Conservation (phyloP, 2,113 vertebrate species). For the Passer domesticus region DNA sequence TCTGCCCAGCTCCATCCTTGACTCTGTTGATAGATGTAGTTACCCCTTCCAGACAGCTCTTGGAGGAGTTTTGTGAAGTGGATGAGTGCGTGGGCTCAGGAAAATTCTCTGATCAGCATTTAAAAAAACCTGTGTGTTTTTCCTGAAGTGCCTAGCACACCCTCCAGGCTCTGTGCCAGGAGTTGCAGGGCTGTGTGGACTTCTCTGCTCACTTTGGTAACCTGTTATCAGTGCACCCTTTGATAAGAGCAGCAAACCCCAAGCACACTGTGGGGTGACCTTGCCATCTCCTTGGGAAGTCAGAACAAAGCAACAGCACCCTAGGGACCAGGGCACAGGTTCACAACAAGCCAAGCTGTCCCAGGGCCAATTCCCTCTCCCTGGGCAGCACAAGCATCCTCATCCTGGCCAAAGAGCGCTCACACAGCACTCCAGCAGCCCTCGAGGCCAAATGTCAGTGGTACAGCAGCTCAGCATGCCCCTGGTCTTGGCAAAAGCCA, state of each 20-base stretch:
- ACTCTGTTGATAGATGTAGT: background rate
- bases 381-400: accelerated
- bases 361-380: background rate
- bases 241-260: background rate
- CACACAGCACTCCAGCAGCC: background rate
- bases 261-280: background rate
- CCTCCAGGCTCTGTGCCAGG: background rate
- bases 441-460: background rate
- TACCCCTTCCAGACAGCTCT: background rate
- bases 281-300: conserved; percentile 32
- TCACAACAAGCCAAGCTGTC: background rate
- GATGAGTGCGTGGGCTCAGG: accelerated
- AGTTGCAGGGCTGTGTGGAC: background rate
- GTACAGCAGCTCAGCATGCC: background rate
- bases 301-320: background rate
- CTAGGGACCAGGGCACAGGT: background rate
- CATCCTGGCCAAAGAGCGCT: background rate
- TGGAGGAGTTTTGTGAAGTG: background rate
- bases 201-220: background rate
- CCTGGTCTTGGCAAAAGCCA: background rate
- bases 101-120: background rate
- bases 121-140: background rate
- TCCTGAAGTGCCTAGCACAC: background rate
- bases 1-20: background rate
- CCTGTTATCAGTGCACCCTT: background rate